Evolutionary conservation across 2,888 invertebrate species (phyloP).

Genomic region (Monopis laevigella): DNA sequence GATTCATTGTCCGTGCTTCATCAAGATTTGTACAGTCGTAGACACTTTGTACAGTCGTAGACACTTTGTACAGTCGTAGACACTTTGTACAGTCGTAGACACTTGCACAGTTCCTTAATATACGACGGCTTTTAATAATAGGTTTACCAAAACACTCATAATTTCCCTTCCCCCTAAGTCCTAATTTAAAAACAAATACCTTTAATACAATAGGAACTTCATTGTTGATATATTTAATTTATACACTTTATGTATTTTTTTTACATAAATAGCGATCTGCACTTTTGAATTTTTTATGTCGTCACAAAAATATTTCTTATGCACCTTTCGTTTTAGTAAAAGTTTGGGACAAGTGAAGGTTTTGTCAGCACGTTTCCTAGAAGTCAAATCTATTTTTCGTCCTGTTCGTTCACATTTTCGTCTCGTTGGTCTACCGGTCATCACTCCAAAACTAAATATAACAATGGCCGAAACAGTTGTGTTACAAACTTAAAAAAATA

Average conservation of each 20-base stretch:
- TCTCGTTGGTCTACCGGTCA: constrained; percentile 39
- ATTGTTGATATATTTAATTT: constrained; percentile 66
- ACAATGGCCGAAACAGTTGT: constrained; percentile 53
- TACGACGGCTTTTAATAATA: constrained; percentile 51
- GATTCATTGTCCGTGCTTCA: constrained; percentile 64
- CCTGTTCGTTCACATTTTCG: constrained; percentile 46
- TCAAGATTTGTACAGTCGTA: constrained; percentile 41
- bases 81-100: constrained; percentile 7
- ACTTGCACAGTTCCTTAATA: constrained; percentile 51
- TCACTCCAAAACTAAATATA: constrained; percentile 45
- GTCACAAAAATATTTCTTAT: constrained; percentile 26
- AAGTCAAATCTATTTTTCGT: constrained; percentile 42
- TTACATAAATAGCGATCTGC: constrained; percentile 68
- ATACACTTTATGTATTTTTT: constrained; percentile 59
- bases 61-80: neutral
- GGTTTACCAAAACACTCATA: constrained; percentile 63
- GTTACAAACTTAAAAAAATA: constrained; percentile 26
- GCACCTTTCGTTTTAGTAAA: constrained; percentile 26
- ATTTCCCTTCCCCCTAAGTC: constrained; percentile 62
- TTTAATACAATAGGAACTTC: constrained; percentile 68
- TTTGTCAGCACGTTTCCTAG: constrained; percentile 54
- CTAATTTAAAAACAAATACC: constrained; percentile 66
- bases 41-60: neutral
- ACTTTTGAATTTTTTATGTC: constrained; percentile 43
- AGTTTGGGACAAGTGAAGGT: constrained; percentile 17